Evolutionary conservation across 2,888 invertebrate genomes (phyloP), one percentile per base, ranked within the genome.

Genomic region (Oscheius onirici): DNA sequence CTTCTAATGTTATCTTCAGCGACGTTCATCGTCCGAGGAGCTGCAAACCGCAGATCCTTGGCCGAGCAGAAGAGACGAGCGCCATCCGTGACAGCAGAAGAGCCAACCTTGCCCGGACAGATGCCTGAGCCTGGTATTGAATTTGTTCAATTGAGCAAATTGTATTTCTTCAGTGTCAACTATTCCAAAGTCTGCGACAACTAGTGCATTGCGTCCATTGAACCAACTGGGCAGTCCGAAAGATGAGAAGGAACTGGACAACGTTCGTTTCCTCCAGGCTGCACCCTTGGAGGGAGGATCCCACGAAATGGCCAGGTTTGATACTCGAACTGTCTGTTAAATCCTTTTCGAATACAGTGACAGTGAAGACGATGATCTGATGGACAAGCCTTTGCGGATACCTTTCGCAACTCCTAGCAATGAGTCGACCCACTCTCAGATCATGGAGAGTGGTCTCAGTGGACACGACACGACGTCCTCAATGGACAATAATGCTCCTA

Each of bases 151-250:
- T 13, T 28, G 0, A 22, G 3, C 24, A n/a, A n/a, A n/a, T n/a
- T n/a, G n/a, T n/a, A n/a, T n/a, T n/a, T n/a, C 24, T 66, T 10
- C 24, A 63, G 67, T 74, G 28, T 46, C 70, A 17, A 46, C 61
- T 22, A 69, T 82, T 51, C 82, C 82, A 15, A 82, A 82, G 51
- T 80, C 82, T 1, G 82, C 82, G 1, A 80, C 82, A 15, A 77
- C 80, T 1, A 80, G 52, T 57, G 73, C 69, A 60, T 63, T 43
- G 54, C 41, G 15, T 22, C 72, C 74, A 74, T 41, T 58, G 22
- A n/a, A 58, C 11, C 63, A 63, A 20, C 17, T 63, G 63, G 34
- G 26, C 3, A 46, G 49, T 17, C 46, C 26, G 15, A 60, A 44
- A 22, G 44, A 40, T 13, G 60, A 71, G 70, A 46, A 75, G 71